These are phyloP conservation scores for Ciconia boyciana DNA, from an alignment of 2,113 vertebrate genomes.

Conservation along the genomic window DNA sequence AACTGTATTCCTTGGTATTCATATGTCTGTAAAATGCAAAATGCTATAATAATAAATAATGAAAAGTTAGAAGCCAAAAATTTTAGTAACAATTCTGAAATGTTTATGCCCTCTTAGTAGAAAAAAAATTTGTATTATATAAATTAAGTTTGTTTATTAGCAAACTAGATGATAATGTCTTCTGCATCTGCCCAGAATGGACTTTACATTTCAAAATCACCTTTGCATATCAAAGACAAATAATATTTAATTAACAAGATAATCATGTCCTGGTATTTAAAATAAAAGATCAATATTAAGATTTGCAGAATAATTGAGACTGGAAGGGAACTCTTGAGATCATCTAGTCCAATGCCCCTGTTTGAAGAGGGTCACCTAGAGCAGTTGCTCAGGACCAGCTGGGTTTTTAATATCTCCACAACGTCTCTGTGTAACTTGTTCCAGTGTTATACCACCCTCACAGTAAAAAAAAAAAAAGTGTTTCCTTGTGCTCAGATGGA, in stretches of 20 bases:
- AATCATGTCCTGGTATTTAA: neutral
- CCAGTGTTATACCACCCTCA: neutral
- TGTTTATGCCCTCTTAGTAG: neutral
- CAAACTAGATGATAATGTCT: neutral
- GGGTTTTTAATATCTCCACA: neutral
- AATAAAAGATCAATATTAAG: neutral
- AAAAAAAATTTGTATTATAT: neutral
- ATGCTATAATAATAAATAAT: neutral
- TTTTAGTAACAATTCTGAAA: neutral
- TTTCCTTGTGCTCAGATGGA: neutral
- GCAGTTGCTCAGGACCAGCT: neutral
- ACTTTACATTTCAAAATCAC: neutral
- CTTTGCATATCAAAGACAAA: neutral
- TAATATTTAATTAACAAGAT: neutral
- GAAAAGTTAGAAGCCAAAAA: neutral
- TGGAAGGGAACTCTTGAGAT: neutral
- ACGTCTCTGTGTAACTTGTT: neutral
- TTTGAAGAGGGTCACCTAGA: neutral
- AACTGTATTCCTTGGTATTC: neutral
- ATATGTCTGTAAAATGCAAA: neutral
- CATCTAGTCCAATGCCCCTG: neutral
- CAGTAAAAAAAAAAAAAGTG: neutral
- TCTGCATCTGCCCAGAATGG: neutral
- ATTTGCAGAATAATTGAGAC: neutral
- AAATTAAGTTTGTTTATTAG: neutral